These are phyloP conservation scores for Manduca sexta DNA, from an alignment of 1,140 invertebrate genomes.

Conservation along the genomic window DNA sequence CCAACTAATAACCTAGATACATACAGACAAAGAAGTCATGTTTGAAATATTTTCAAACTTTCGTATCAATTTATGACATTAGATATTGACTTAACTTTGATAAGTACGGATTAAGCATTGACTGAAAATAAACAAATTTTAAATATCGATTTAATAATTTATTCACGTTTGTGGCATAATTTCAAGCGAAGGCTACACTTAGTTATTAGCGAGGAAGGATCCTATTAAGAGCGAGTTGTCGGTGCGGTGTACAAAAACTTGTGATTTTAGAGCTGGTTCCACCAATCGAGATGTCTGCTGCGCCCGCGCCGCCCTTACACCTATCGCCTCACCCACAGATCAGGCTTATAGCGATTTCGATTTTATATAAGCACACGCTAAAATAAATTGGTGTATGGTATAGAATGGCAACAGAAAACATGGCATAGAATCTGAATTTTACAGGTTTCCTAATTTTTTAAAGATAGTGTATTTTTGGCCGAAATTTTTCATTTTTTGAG, in stretches of 20 bases:
- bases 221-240: constrained; percentile 41
- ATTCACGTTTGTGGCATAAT: not conserved
- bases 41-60: too few species aligned
- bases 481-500: too few species aligned
- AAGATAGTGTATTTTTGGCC: too few species aligned
- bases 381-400: too few species aligned
- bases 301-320: constrained; percentile 24
- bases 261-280: constrained; percentile 64
- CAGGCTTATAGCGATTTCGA: not conserved
- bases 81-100: not conserved
- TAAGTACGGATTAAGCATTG: not conserved
- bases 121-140: not conserved
- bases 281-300: constrained; percentile 45
- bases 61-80: too few species aligned
- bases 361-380: too few species aligned
- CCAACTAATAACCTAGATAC: too few species aligned
- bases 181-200: not conserved
- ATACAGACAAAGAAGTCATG: too few species aligned
- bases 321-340: not conserved
- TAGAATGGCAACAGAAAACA: too few species aligned
- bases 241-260: constrained; percentile 55
- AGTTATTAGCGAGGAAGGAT: not conserved
- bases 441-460: too few species aligned
- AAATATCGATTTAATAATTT: not conserved
- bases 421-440: too few species aligned